Evolutionary conservation across 2,113 vertebrate species (phyloP), one percentile per base, ranked within the genome.

Genomic region (Solea solea): DNA sequence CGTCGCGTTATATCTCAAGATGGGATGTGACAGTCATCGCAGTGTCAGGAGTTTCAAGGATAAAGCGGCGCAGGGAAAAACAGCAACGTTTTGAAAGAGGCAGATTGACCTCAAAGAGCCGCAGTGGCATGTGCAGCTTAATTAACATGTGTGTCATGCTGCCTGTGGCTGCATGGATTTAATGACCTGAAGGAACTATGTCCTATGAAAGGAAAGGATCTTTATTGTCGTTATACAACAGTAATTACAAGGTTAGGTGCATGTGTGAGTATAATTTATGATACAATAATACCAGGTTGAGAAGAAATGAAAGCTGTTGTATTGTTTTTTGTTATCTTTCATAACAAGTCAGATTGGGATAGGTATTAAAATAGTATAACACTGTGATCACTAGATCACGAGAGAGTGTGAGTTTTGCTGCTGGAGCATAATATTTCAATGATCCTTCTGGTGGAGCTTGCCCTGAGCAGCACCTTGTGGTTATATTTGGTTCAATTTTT

Each of bases 141-240:
- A 11, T 16, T 42, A 58, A n/a, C 55, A 11, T 39, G 28, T 10
- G 34, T 9, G 28, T 57, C 55, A 8, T 41, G 55, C 34, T 57
- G 55, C 34, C 34, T 40, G 10, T 7, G 39, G 39, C 40, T 21
- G 56, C 39, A 1, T 57, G 55, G 55, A 40, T 40, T 34, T 57
- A 58, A 42, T 42, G 56, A 42, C 39, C 40, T 58, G n/a, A 58
- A 42, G 56, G 39, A 58, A 21, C 34, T 7, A 10, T 58, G 56
- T 12, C 56, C 5, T 10, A 10, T 48, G 44, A 21, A 21, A 21
- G 21, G 21, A 21, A 21, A 1, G 21, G 21, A 21, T 21, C 21
- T 21, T 21, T 21, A 21, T 21, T 21, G 21, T 21, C 21, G 21
- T 21, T 21, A 21, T 21, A 21, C 44, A 46, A 12, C 44, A 46